Conservation (phyloP, 2,888 invertebrate genomes). For the Tachystola acroxantha region DNA sequence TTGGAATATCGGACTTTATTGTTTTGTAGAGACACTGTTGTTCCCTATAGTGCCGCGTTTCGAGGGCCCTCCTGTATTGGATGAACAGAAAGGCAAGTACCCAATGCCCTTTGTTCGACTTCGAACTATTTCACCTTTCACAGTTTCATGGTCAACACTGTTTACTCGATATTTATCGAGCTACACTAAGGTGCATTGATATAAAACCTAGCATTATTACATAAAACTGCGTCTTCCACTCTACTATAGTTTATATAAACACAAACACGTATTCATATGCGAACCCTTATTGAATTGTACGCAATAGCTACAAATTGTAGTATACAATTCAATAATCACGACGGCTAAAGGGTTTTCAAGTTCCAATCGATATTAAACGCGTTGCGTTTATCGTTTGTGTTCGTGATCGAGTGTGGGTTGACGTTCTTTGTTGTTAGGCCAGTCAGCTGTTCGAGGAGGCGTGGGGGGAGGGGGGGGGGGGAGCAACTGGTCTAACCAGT, state of each 20-base stretch:
- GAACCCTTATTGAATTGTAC: too few species aligned
- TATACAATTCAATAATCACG: constrained; percentile 20
- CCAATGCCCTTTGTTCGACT: constrained; percentile 48
- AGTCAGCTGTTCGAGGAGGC: constrained; percentile 60
- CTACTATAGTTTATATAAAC: too few species aligned
- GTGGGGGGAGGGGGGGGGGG: constrained; percentile 26
- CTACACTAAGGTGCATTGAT: constrained; percentile 2
- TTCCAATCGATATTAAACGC: constrained; percentile 18
- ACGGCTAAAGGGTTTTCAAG: neutral
- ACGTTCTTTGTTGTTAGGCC: constrained; percentile 63
- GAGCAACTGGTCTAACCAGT: constrained; percentile 44
- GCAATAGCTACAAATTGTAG: too few species aligned
- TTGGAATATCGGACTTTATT: constrained; percentile 35
- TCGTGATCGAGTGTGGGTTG: constrained; percentile 32
- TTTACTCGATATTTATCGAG: constrained; percentile 27
- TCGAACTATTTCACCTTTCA: constrained; percentile 40
- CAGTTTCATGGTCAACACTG: constrained; percentile 47
- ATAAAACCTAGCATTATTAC: neutral
- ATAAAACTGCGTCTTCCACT: constrained; percentile 1
- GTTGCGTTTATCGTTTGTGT: constrained; percentile 25
- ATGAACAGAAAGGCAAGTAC: constrained; percentile 75
- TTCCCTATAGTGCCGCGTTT: constrained; percentile 53
- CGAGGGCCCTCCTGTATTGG: constrained; percentile 67
- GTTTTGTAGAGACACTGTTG: constrained; percentile 39
- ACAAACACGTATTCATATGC: too few species aligned